phyloP scores from a whole-genome alignment of 1,140 invertebrate species.

The Pygmarrhopalites habei region DNA sequence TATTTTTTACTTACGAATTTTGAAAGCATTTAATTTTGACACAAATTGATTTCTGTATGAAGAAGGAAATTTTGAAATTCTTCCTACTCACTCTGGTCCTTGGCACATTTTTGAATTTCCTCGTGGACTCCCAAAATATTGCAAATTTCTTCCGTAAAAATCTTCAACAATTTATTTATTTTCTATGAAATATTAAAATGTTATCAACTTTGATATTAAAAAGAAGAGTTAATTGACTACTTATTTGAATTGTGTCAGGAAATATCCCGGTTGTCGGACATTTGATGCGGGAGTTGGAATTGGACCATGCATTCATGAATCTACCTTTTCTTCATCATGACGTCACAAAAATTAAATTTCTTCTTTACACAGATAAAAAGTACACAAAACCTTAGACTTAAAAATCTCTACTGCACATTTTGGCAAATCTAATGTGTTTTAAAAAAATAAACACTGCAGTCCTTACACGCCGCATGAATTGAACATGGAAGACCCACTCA shows the following conservation, averaged over 20 bases:
- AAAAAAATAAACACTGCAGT: too few relatives aligned
- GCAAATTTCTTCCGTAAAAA: constrained; percentile 12
- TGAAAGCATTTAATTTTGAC: too few relatives aligned
- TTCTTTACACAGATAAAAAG: constrained; percentile 16
- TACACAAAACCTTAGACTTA: background rate
- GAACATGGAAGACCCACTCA: constrained; percentile 11
- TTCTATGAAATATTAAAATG: background rate
- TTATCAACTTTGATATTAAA: background rate
- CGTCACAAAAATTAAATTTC: constrained; percentile 24
- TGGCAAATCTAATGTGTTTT: too few relatives aligned
- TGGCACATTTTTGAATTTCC: background rate
- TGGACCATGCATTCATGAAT: constrained; percentile 13
- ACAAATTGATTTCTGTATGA: too few relatives aligned
- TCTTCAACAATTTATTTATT: background rate
- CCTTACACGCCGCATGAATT: background rate
- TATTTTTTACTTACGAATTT: too few relatives aligned
- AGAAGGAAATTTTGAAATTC: too few relatives aligned
- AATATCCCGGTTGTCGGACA: background rate
- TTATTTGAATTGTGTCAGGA: background rate
- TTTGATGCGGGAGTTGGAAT: constrained; percentile 51
- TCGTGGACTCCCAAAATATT: constrained; percentile 15
- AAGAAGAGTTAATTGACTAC: background rate
- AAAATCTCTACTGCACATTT: too few relatives aligned
- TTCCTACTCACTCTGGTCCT: background rate
- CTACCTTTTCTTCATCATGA: constrained; percentile 21